Base-by-base conservation (phyloP, 2,888 invertebrate genomes). In the Drosophila limbata region DNA sequence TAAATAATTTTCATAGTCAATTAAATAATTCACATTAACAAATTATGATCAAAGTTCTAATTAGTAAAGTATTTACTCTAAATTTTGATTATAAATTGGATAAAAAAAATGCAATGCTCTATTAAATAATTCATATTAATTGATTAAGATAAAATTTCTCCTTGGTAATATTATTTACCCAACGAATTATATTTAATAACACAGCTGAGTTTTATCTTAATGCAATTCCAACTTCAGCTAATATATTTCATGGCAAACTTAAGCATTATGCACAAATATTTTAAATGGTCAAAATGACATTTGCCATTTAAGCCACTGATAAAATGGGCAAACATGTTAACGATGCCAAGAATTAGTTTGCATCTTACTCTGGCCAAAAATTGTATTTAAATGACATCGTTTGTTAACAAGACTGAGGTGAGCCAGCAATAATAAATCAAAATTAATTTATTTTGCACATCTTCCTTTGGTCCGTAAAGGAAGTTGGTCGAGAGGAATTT, bases 401-500 rank as follows among this genome's bases (percentile, higher is more conserved):
- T 61, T 62, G 64, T 21, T 50, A 28, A 35, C n/a, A 37, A 62
- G 10, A 9, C 28, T 44, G 40, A 53, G 57, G 45, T 67, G 73
- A 42, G 55, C 52, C 45, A 62, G 45, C 44, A 53, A 51, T 47
- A 74, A 70, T 73, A 86, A 88, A 84, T 81, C 89, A 79, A 64
- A 88, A 78, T 74, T 50, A 84, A 81, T 79, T 78, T 69, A 68
- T 68, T 63, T 65, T 39, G 51, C 44, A 65, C 64, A 77, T 60
- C 52, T 39, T 52, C n/a, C 39, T 33, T 35, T n/a, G 15, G 15
- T 13, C 42, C 4, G 31, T 4, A 19, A 13, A 55, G 61, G 57
- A 39, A 61, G 37, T 59, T 61, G 28, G 65, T 55, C 77, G 81
- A 62, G 76, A 63, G 84, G 77, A 85, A 89, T 86, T 89, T 87